These are phyloP conservation scores for Drosophila albomicans DNA, from an alignment of 1,140 invertebrate genomes.

Conservation along the genomic window DNA sequence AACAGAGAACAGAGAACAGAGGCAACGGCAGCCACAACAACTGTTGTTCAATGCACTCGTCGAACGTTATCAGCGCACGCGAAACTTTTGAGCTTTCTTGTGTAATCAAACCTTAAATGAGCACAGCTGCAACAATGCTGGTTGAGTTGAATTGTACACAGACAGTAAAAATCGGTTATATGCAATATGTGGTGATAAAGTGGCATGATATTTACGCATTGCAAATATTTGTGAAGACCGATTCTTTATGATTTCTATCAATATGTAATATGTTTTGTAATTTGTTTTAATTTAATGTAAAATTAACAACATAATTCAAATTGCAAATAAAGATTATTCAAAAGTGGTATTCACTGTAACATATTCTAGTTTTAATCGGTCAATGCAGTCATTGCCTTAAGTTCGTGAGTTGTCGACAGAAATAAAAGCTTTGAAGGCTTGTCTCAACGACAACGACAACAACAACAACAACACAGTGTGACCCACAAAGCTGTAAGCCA, in stretches of 20 bases:
- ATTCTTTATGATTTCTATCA: too few relatives aligned
- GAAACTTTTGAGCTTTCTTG: conserved; percentile 15
- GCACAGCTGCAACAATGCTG: conserved; percentile 8
- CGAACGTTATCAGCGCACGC: conserved; percentile 15
- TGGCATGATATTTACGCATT: too few relatives aligned
- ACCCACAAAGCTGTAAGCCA: conserved; percentile 43
- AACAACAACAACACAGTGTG: conserved; percentile 49
- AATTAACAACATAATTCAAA: too few relatives aligned
- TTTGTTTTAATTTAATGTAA: too few relatives aligned
- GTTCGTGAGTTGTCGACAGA: conserved; percentile 9
- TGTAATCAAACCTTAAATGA: conserved; percentile 7
- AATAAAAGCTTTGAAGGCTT: conserved; percentile 19
- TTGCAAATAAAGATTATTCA: too few relatives aligned
- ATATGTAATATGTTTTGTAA: too few relatives aligned
- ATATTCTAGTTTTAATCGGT: conserved; percentile 22
- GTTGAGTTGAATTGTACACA: not conserved
- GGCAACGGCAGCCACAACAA: not conserved
- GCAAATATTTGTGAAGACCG: too few relatives aligned
- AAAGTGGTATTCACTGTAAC: too few relatives aligned
- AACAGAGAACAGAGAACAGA: too few relatives aligned
- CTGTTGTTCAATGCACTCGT: conserved; percentile 6
- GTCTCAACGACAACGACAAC: too few relatives aligned
- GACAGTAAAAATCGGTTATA: too few relatives aligned
- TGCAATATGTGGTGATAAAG: too few relatives aligned
- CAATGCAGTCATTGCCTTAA: conserved; percentile 13